Conservation (phyloP, 2,888 invertebrate species). For the Pristionchus maxplancki region DNA sequence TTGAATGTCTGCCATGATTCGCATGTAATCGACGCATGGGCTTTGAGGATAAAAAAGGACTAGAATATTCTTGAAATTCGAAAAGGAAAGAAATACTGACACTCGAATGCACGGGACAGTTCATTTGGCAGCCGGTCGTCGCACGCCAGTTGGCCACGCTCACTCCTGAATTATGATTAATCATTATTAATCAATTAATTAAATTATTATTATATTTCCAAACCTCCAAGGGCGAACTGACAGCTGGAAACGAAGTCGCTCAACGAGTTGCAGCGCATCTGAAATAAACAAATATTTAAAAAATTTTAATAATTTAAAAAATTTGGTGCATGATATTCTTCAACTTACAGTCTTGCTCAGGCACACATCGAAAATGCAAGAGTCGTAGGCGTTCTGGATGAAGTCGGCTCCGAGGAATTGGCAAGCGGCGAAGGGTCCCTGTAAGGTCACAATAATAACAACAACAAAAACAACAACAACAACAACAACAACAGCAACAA, state of each 20-base stretch:
- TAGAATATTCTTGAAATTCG: background rate
- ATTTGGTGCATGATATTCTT: too few relatives aligned
- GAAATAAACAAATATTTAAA: background rate
- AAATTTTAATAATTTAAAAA: background rate
- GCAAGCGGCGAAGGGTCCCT: conserved; percentile 69
- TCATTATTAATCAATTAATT: background rate
- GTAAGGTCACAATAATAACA: too few relatives aligned
- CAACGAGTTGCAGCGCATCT: conserved; percentile 58
- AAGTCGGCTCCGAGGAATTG: conserved; percentile 59
- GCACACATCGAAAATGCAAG: conserved; percentile 71
- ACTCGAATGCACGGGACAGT: conserved; percentile 30
- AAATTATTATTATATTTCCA: background rate
- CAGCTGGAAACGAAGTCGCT: conserved; percentile 60
- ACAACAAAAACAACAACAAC: too few relatives aligned
- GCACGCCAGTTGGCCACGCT: conserved; percentile 21
- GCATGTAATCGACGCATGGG: too few relatives aligned
- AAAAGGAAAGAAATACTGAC: background rate
- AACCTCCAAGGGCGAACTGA: conserved; percentile 52
- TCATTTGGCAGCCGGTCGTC: background rate
- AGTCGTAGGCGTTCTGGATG: conserved; percentile 58
- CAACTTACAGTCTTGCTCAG: conserved; percentile 53
- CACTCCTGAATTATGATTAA: background rate
- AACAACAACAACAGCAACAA: too few relatives aligned
- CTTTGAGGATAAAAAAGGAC: too few relatives aligned
- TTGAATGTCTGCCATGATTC: too few relatives aligned